Conservation (phyloP, 2,888 invertebrate genomes). For the Xylophagus ater region DNA sequence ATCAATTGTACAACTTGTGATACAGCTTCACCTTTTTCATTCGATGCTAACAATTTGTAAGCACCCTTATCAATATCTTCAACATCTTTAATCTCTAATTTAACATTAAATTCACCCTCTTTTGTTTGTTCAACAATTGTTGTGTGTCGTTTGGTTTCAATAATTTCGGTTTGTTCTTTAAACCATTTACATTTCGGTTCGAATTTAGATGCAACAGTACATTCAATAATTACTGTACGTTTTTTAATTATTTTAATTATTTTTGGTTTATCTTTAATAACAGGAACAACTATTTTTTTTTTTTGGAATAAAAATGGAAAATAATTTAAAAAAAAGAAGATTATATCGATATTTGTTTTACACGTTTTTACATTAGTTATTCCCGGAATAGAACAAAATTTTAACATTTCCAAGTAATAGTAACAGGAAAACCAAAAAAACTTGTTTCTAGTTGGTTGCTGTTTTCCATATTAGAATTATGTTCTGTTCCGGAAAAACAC, state of each 20-base stretch:
- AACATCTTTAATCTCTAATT: slow-evolving; percentile 80
- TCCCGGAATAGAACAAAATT: no score
- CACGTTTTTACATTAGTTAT: background rate
- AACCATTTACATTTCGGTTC: slow-evolving; percentile 91
- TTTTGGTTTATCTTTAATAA: slow-evolving; percentile 85
- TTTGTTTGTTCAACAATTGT: slow-evolving; percentile 33
- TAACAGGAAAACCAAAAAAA: background rate
- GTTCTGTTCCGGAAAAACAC: background rate
- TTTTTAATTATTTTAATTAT: slow-evolving; percentile 86
- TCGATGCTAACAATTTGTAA: slow-evolving; percentile 82
- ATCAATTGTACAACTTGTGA: slow-evolving; percentile 80
- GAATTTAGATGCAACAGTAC: slow-evolving; percentile 85
- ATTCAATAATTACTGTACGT: slow-evolving; percentile 86
- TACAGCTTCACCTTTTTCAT: slow-evolving; percentile 85
- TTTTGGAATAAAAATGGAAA: slow-evolving; percentile 3
- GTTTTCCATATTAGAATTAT: background rate
- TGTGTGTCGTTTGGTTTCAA: slow-evolving; percentile 45
- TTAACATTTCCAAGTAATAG: no score
- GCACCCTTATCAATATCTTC: slow-evolving; percentile 72
- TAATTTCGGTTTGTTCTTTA: slow-evolving; percentile 70
- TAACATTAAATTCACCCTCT: slow-evolving; percentile 80
- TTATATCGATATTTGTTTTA: background rate
- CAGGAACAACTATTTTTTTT: slow-evolving; percentile 62
- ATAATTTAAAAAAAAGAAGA: slow-evolving; percentile 5
- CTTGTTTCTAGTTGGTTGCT: background rate